Conservation (phyloP, 2,888 invertebrate genomes). For the Trichogramma evanescens region DNA sequence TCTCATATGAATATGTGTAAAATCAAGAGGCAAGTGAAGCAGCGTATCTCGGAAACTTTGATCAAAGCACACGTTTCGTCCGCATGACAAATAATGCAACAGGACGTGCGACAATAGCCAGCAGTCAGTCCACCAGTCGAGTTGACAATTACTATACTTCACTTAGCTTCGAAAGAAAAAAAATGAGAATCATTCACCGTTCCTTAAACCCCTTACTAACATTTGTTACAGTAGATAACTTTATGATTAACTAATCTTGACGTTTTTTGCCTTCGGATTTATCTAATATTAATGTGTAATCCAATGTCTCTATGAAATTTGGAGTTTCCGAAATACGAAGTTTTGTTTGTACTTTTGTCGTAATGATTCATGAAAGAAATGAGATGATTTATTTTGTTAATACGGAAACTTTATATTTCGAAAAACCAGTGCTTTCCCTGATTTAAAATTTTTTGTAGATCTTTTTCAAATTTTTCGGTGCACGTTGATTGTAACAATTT, state of each 20-base stretch:
- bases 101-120: slow-evolving; percentile 37
- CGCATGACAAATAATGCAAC: slow-evolving; percentile 27
- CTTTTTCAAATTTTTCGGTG: slow-evolving; percentile 17
- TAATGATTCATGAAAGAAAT: not conserved
- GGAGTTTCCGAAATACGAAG: slow-evolving; percentile 6
- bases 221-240: not conserved
- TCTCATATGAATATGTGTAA: slow-evolving; percentile 5
- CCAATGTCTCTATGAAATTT: slow-evolving; percentile 4
- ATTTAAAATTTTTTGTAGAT: slow-evolving; percentile 15
- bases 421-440: not conserved
- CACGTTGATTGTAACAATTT: slow-evolving; percentile 12
- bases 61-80: slow-evolving; percentile 22
- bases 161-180: not conserved
- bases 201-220: slow-evolving; percentile 21
- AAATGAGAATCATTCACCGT: slow-evolving; percentile 5
- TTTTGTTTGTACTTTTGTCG: not conserved
- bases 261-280: no score
- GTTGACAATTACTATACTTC: slow-evolving; percentile 38
- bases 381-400: not conserved
- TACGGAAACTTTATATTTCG: slow-evolving; percentile 12
- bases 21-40: slow-evolving; percentile 26
- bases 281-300: not conserved
- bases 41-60: slow-evolving; percentile 23
- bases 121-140: slow-evolving; percentile 48
- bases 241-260: no score